Percentiles rank a stretch among this genome's conserved stretches.
phyloP scores from a whole-genome alignment of 1,140 invertebrate genomes.

The Phymorhynchus buccinoides region DNA sequence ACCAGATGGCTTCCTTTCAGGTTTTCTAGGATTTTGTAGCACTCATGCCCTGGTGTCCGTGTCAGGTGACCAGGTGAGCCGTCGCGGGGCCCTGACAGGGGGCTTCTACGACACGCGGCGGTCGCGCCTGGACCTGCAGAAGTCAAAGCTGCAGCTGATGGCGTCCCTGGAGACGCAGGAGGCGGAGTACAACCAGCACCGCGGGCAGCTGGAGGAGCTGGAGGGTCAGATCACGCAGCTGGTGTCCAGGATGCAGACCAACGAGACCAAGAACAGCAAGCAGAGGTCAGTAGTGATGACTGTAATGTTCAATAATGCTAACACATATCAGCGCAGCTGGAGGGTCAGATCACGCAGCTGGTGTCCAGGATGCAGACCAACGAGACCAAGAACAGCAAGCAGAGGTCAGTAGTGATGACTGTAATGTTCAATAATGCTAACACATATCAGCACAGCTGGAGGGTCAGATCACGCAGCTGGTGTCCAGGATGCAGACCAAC shows the following conservation, averaged over 20 bases:
- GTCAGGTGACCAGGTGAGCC: conserved; percentile 82
- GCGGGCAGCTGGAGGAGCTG: conserved; percentile 85
- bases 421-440: no score
- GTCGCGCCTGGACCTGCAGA: conserved; percentile 96
- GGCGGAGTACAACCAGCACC: conserved; percentile 83
- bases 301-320: no score
- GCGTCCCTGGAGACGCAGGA: conserved; percentile 86
- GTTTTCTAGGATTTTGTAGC: no score
- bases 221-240: conserved; percentile 93
- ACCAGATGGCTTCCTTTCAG: no score
- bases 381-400: conserved; percentile 97
- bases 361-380: conserved; percentile 97
- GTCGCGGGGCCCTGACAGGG: conserved; percentile 96
- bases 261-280: conserved; percentile 97
- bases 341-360: conserved; percentile 91
- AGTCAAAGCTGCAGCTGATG: conserved; percentile 85
- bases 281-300: conserved; percentile 80
- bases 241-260: conserved; percentile 96
- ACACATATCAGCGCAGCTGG: no score
- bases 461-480: conserved; percentile 90
- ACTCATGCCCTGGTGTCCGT: no score
- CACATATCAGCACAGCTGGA: no score
- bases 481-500: conserved; percentile 96
- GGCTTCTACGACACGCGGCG: conserved; percentile 97
- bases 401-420: conserved; percentile 81